phyloP scores from a whole-genome alignment of 2,113 vertebrate species.

The Chelonoidis abingdonii region DNA sequence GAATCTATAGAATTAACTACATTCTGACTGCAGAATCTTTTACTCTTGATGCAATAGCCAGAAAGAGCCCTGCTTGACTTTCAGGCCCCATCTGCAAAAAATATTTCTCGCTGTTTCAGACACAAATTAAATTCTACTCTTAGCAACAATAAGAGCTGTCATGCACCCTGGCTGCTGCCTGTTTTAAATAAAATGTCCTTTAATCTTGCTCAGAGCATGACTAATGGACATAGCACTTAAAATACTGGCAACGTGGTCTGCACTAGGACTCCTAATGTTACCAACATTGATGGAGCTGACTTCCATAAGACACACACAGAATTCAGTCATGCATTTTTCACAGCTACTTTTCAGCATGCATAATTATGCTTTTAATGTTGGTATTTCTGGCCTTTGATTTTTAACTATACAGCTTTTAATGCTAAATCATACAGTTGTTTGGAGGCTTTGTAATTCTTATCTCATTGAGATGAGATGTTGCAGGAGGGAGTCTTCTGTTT shows the following conservation, averaged over 20 bases:
- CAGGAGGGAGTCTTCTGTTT: not conserved
- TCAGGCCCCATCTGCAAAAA: not conserved
- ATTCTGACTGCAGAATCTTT: not conserved
- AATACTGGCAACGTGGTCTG: not conserved
- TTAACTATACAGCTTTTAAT: not conserved
- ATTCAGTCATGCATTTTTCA: rapidly evolving
- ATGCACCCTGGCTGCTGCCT: not conserved
- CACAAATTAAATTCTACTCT: not conserved
- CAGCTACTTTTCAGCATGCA: not conserved
- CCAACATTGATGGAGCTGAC: not conserved
- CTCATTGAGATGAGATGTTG: not conserved
- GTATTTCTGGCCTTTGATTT: not conserved
- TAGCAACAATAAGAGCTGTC: not conserved
- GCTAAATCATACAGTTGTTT: not conserved
- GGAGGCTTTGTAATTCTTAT: too few species aligned
- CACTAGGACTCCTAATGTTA: not conserved
- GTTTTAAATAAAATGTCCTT: not conserved
- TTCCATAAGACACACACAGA: not conserved
- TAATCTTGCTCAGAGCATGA: not conserved
- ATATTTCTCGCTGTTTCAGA: not conserved
- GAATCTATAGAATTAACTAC: not conserved
- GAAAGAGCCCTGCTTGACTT: not conserved
- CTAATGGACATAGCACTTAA: not conserved
- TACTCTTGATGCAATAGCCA: not conserved
- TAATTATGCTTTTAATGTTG: not conserved